These are phyloP conservation scores for Enteromius radiatus DNA, from an alignment of 2,797 vertebrate genomes.

Conservation along the genomic window DNA sequence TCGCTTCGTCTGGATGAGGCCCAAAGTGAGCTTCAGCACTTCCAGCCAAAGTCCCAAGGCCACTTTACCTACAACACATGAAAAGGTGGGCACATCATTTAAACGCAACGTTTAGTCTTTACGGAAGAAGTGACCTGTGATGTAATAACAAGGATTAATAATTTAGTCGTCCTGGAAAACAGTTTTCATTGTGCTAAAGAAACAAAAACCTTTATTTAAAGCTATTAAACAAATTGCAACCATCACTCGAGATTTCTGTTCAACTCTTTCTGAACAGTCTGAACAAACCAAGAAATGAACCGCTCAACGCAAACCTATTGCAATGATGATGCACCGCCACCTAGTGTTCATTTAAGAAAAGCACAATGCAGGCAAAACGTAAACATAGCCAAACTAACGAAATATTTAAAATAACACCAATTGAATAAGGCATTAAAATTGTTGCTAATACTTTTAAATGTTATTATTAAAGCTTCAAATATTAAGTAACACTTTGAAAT, in stretches of 20 bases:
- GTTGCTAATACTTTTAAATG: neutral
- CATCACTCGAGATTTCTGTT: neutral
- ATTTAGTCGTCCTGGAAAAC: neutral
- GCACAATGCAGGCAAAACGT: slow-evolving; percentile 52
- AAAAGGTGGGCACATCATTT: slow-evolving; percentile 6
- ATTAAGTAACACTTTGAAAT: neutral
- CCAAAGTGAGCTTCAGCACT: slow-evolving; percentile 48
- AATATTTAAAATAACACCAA: neutral
- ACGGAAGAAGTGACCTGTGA: neutral
- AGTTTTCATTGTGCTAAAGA: neutral
- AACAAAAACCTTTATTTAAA: neutral
- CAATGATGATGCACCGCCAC: slow-evolving; percentile 59
- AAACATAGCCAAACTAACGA: neutral
- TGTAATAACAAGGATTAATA: neutral
- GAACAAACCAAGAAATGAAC: neutral
- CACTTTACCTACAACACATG: slow-evolving; percentile 28
- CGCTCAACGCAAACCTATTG: neutral
- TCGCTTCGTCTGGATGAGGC: slow-evolving; percentile 55
- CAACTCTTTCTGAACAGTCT: neutral
- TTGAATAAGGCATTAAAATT: neutral
- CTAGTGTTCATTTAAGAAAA: slow-evolving; percentile 51
- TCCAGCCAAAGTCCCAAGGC: slow-evolving; percentile 39
- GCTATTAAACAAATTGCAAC: neutral
- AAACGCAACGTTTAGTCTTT: neutral
- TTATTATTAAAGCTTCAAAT: neutral